phyloP scores from a whole-genome alignment of 2,888 invertebrate genomes.

The Gastracanthus pulcherrimus region DNA sequence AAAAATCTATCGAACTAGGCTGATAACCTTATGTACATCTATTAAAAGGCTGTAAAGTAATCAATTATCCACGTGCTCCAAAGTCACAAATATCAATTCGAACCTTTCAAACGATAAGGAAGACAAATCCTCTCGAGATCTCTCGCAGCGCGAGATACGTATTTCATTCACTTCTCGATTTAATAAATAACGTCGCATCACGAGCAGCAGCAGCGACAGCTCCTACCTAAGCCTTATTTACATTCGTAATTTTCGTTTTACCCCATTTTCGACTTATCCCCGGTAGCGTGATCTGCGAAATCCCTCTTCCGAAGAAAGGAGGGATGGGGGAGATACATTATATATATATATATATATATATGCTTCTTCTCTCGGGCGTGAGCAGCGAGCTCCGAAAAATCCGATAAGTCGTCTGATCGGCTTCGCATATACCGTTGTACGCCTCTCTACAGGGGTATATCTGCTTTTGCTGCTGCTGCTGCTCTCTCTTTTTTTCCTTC shows the following conservation, averaged over 20 bases:
- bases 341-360: background rate
- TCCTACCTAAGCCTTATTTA: background rate
- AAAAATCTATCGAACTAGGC: no score
- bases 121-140: no score
- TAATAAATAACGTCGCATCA: background rate
- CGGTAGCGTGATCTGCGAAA: background rate
- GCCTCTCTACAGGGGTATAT: background rate
- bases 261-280: slow-evolving; percentile 5
- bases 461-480: background rate
- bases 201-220: no score
- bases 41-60: no score
- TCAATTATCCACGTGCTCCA: background rate
- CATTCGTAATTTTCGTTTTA: slow-evolving; percentile 21
- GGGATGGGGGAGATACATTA: background rate
- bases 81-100: background rate
- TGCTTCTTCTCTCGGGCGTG: background rate
- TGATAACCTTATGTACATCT: no score
- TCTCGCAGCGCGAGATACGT: background rate
- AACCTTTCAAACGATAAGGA: background rate
- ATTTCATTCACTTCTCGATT: background rate
- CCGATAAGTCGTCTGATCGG: slow-evolving; percentile 28
- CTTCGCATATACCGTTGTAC: background rate
- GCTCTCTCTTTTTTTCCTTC: no score
- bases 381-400: slow-evolving; percentile 2
- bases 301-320: background rate